Conservation (phyloP, 30 jellyfish, hydroid and myxozoan species). For the Turritopsis dohrnii region DNA sequence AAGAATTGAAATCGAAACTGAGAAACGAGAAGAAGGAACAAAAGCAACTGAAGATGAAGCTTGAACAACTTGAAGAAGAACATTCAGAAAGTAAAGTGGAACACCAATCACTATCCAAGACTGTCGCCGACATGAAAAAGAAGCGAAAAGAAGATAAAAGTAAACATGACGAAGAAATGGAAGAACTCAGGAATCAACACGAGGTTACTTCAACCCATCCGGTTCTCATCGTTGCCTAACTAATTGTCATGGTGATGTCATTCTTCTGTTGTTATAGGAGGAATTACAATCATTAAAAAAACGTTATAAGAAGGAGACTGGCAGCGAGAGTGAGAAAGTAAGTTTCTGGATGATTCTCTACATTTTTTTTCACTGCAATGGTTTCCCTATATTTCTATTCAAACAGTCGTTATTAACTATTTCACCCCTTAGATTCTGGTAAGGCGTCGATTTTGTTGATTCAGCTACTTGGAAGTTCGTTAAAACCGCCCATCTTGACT, state of each 20-base stretch:
- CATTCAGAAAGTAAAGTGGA: slow-evolving; percentile 51
- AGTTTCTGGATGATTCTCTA: not conserved
- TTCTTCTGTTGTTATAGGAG: slow-evolving; percentile 40
- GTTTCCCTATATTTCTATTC: too few relatives aligned
- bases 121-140: slow-evolving; percentile 52
- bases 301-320: slow-evolving; percentile 54
- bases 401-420: too few relatives aligned
- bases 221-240: not conserved
- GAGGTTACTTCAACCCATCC: slow-evolving; percentile 23
- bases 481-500: not conserved
- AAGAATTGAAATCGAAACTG: slow-evolving; percentile 28
- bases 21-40: slow-evolving; percentile 58
- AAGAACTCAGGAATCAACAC: slow-evolving; percentile 48
- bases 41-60: slow-evolving; percentile 36
- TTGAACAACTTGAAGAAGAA: slow-evolving; percentile 68
- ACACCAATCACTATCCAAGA: slow-evolving; percentile 47
- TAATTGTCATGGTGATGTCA: not conserved
- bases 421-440: too few relatives aligned
- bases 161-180: slow-evolving; percentile 69
- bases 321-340: slow-evolving; percentile 61
- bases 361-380: not conserved
- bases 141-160: slow-evolving; percentile 56
- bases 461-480: not conserved
- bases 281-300: slow-evolving; percentile 57
- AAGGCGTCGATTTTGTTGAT: not conserved